Evolutionary conservation across 1,140 invertebrate genomes (phyloP), one percentile per base, ranked within the genome.

Genomic region (Helicorthomorpha holstii): DNA sequence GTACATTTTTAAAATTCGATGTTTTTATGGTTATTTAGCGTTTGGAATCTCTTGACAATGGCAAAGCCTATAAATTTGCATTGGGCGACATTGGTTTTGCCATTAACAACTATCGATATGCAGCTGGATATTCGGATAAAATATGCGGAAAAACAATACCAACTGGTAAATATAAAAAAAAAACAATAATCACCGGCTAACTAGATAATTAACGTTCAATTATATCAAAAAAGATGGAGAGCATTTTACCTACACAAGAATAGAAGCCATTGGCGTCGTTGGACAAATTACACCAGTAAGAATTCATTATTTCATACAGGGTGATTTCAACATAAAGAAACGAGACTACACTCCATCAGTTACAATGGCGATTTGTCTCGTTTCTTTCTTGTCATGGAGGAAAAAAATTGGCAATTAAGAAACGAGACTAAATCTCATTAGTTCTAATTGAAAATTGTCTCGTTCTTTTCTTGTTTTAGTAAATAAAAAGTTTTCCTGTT

Each of bases 101-200:
- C 3, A 69, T 82, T 27, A 69, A 74, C 48, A 74, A 70, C 29
- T 67, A 88, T 48, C 73, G 83, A 57, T 95, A 94, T 64, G 90
- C 86, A 69, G 91, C 87, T 58, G 91, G 91, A 29, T 91, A 80
- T 76, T 79, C 82, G 52, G 90, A 94, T 65, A 96, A 96, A 69
- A 83, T 87, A 61, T 79, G 84, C 61, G 91, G 92, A 34, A 80
- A 82, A 57, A 90, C 85, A 3, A 83, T 94, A 60, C 87, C 89
- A 24, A 70, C 79, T 50, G 81, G 82, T 83, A 66, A 60, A 58
- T 34, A 7, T 16, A 34, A 34, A 34, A 34, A 7, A 34, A 34
- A 7, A 34, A 7, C 16, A 34, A 34, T 7, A 34, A 34, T 16
- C 29, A 34, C 16, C 16, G 29, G 7, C 29, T 34, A n/a, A n/a